A percentile compares a stretch with the other conserved stretches of the same genome.
Conservation (phyloP, 2,113 vertebrate genomes). For the Phyllostomus hastatus region DNA sequence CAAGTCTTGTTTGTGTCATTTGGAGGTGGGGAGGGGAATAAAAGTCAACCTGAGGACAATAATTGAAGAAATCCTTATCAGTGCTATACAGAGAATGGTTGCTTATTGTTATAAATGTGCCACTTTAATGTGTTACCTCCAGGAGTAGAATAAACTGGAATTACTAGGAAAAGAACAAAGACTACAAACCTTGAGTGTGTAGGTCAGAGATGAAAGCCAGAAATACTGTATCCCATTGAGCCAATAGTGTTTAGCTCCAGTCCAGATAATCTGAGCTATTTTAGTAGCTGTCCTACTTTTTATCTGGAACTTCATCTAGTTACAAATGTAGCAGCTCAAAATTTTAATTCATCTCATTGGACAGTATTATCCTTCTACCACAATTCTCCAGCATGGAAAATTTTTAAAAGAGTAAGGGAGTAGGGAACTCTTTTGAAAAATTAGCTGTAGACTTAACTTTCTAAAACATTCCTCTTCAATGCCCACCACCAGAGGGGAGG, state of each 20-base stretch:
- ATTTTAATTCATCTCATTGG: slow-evolving; percentile 25
- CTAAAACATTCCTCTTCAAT: neutral
- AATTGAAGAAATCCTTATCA: slow-evolving; percentile 19
- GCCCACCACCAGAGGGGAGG: too few species aligned
- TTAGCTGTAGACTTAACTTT: neutral
- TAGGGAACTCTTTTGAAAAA: slow-evolving; percentile 14
- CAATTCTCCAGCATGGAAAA: neutral
- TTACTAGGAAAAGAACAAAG: neutral
- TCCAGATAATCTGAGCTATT: neutral
- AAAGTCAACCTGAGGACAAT: slow-evolving; percentile 31
- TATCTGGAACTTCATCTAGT: neutral
- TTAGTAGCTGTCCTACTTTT: slow-evolving; percentile 34
- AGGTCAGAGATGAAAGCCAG: slow-evolving; percentile 32
- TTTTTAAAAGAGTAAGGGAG: neutral
- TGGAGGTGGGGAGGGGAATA: neutral
- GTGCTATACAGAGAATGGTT: neutral
- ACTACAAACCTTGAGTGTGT: neutral
- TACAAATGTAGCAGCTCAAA: neutral
- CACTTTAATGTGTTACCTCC: slow-evolving; percentile 38
- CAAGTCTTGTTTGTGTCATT: slow-evolving; percentile 42
- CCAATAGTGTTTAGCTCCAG: slow-evolving; percentile 34
- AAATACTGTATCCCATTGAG: slow-evolving; percentile 1
- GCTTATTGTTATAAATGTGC: neutral
- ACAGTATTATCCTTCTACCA: neutral
- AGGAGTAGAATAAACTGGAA: neutral